Evolutionary conservation across 2,888 invertebrate species (phyloP).

Genomic region (Drosophila trichaetosa): DNA sequence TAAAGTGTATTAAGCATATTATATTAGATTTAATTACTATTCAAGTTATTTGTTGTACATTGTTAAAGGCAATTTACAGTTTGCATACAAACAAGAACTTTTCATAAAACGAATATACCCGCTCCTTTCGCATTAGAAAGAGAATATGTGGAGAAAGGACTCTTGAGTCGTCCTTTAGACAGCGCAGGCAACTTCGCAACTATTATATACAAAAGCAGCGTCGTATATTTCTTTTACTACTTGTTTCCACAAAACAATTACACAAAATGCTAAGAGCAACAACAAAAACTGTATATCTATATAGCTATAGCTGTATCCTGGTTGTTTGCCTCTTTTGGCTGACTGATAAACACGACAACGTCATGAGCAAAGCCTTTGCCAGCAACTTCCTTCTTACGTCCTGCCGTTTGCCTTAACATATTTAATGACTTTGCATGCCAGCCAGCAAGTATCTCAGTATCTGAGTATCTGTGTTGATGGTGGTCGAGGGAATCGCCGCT

Average conservation of each 20-base stretch:
- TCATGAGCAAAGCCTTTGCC: conserved; percentile 57
- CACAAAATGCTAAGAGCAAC: conserved; percentile 68
- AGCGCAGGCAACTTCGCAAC: conserved; percentile 18
- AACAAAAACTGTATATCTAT: conserved; percentile 29
- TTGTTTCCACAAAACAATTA: conserved; percentile 74
- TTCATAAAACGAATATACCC: neutral
- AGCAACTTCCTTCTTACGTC: conserved; percentile 53
- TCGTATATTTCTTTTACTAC: conserved; percentile 60
- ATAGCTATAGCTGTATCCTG: conserved; percentile 47
- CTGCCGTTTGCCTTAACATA: conserved; percentile 60
- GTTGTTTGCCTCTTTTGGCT: conserved; percentile 21
- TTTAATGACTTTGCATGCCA: conserved; percentile 76
- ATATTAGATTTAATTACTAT: neutral
- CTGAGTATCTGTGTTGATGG: conserved; percentile 26
- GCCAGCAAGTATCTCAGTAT: conserved; percentile 20
- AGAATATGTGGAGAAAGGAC: conserved; percentile 20
- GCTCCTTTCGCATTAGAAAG: neutral
- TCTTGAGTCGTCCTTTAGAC: conserved; percentile 9
- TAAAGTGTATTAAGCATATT: neutral
- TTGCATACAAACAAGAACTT: neutral
- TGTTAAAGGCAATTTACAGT: neutral
- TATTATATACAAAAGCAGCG: conserved; percentile 19
- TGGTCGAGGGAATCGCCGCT: conserved; percentile 13
- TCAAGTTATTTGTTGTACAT: neutral
- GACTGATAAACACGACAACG: conserved; percentile 77